These are phyloP conservation scores for Tamandua tetradactyla DNA, from an alignment of 2,797 vertebrate genomes.

Conservation along the genomic window DNA sequence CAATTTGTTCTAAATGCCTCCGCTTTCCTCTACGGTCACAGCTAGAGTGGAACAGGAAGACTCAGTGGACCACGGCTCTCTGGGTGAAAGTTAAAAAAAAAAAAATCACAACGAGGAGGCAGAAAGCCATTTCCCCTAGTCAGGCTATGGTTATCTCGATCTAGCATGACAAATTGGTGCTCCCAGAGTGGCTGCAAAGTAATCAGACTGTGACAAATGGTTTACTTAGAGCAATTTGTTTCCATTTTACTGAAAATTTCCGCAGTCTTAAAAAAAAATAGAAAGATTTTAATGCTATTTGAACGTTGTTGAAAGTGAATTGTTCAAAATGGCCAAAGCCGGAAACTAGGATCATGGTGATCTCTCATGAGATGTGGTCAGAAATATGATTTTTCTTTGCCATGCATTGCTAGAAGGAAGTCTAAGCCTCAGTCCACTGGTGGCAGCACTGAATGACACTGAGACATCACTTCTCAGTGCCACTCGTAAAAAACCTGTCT, in stretches of 20 bases:
- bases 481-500: neutral
- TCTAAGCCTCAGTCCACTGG: neutral
- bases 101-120: constrained; percentile 81
- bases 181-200: constrained; percentile 88
- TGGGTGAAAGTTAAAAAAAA: constrained; percentile 31
- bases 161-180: constrained; percentile 90
- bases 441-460: neutral
- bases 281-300: constrained; percentile 75
- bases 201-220: constrained; percentile 91
- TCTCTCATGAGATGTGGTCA: neutral
- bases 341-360: constrained; percentile 21
- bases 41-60: constrained; percentile 57
- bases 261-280: constrained; percentile 83
- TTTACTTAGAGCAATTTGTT: constrained; percentile 91
- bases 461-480: neutral
- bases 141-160: constrained; percentile 86
- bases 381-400: neutral
- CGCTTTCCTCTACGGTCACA: constrained; percentile 41
- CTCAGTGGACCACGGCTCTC: constrained; percentile 66
- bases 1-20: constrained; percentile 63
- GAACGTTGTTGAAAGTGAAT: constrained; percentile 66
- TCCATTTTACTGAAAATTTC: constrained; percentile 89
- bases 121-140: constrained; percentile 81
- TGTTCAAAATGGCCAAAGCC: constrained; percentile 48
- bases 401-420: neutral